Evolutionary conservation across 1,140 invertebrate genomes (phyloP).

Genomic region (Brachionus rubens): DNA sequence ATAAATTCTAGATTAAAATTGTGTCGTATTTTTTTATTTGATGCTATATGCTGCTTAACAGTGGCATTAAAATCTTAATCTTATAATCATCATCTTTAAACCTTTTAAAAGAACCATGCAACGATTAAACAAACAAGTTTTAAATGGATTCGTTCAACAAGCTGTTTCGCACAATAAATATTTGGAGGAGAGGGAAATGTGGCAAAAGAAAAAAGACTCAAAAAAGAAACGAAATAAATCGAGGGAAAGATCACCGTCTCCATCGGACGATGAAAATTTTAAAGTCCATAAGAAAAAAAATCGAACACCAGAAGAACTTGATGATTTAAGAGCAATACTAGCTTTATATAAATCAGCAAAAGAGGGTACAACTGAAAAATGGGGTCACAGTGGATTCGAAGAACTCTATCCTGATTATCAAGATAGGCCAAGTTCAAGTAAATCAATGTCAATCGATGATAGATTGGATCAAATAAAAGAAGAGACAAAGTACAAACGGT

Average conservation of each 20-base stretch:
- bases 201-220: neutral
- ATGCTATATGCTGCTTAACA: neutral
- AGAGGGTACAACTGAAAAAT: slow-evolving; percentile 29
- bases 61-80: slow-evolving; percentile 3
- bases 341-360: slow-evolving; percentile 43
- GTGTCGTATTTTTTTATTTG: neutral
- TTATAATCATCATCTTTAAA: too few species aligned
- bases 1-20: neutral
- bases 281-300: slow-evolving; percentile 1
- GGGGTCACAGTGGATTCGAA: slow-evolving; percentile 35
- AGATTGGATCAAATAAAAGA: neutral
- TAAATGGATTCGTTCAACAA: slow-evolving; percentile 44
- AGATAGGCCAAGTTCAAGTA: neutral
- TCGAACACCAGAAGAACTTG: slow-evolving; percentile 20
- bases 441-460: neutral
- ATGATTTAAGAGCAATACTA: slow-evolving; percentile 44
- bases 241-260: neutral
- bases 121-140: slow-evolving; percentile 26
- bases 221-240: neutral
- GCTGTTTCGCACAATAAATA: slow-evolving; percentile 44
- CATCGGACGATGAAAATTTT: slow-evolving; percentile 4
- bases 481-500: neutral
- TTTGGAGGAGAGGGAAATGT: slow-evolving; percentile 40
- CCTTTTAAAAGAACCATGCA: too few species aligned
- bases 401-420: slow-evolving; percentile 30